Evolutionary conservation across 1,140 invertebrate genomes (phyloP).

Genomic region (Temnothorax longispinosus): DNA sequence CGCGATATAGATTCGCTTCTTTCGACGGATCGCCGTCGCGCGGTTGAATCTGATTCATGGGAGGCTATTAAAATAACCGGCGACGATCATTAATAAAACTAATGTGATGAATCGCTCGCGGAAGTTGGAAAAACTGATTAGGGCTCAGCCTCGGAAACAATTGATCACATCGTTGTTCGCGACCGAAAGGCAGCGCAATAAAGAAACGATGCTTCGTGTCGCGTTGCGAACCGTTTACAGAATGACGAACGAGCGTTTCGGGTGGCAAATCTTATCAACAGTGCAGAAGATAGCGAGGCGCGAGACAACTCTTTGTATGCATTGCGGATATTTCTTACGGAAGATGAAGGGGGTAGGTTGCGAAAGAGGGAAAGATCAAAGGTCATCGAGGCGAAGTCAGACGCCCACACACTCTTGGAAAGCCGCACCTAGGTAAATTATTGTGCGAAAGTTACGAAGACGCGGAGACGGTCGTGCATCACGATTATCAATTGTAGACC

Average conservation of each 20-base stretch:
- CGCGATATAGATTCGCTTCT: constrained; percentile 2
- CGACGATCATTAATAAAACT: constrained; percentile 71
- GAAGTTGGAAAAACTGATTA: constrained; percentile 59
- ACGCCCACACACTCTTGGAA: constrained; percentile 49
- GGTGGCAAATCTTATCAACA: constrained; percentile 63
- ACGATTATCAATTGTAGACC: not conserved
- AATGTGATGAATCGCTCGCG: constrained; percentile 66
- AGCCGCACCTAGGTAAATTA: constrained; percentile 38
- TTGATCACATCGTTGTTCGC: constrained; percentile 28
- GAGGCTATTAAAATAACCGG: constrained; percentile 69
- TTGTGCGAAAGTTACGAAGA: constrained; percentile 48
- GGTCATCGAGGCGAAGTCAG: constrained; percentile 53
- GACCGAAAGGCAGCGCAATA: not conserved
- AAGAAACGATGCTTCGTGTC: constrained; percentile 3
- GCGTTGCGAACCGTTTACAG: constrained; percentile 35
- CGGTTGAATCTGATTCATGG: not conserved
- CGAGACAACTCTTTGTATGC: constrained; percentile 24
- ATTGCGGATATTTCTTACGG: not conserved
- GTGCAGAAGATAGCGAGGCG: constrained; percentile 16
- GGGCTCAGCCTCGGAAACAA: constrained; percentile 19
- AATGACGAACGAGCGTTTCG: constrained; percentile 60
- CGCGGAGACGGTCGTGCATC: constrained; percentile 10
- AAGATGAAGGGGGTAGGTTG: not conserved
- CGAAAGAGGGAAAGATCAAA: constrained; percentile 17
- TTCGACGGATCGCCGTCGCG: not conserved